Evolutionary conservation across 2,113 vertebrate species (phyloP), one percentile per base, ranked within the genome.

Genomic region (Ceyx melanurus): DNA sequence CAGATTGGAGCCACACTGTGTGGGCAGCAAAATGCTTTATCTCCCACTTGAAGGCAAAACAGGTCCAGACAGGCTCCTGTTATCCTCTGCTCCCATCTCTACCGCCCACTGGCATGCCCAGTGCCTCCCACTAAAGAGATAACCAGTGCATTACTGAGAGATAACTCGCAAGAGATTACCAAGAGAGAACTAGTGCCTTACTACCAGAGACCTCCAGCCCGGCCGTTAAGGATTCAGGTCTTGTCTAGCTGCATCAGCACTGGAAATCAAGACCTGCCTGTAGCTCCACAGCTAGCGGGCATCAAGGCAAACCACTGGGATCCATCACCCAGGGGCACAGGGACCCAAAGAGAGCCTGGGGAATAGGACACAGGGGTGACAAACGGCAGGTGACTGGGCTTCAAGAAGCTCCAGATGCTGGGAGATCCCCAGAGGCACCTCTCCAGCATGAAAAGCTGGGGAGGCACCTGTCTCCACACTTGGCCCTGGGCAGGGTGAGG

Each of bases 181-280:
- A 2, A 65, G 17, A 76, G 62, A 75, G 11, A 65, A 81, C 74
- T 25, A 0, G 22, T 14, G 45, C 16, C 15, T 18, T 11, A 3
- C 57, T 61, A 35, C 26, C 72, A 33, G 15, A 45, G 70, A 71
- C 71, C 68, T 88, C 66, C 84, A 54, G 56, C 51, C 70, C 76
- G 9, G 77, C 26, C 4, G 64, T 80, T 90, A 83, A 25, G 10
- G 57, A 84, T 92, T 79, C 91, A 80, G 65, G 43, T 71, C 92
- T 89, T 86, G 88, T 81, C 74, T 71, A 46, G 60, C 46, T 80
- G 89, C 94, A 76, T 74, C 77, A 77, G 79, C 88, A 40, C 80
- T 35, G 77, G 16, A 53, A 45, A 86, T 43, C n/a, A 62, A 92
- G 46, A 42, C 45, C 57, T 43, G 76, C 51, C 64, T 15, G 60